Percentiles rank a stretch among this genome's conserved stretches.
Conservation (phyloP, 2,888 invertebrate species). For the Lomographa bimaculata region DNA sequence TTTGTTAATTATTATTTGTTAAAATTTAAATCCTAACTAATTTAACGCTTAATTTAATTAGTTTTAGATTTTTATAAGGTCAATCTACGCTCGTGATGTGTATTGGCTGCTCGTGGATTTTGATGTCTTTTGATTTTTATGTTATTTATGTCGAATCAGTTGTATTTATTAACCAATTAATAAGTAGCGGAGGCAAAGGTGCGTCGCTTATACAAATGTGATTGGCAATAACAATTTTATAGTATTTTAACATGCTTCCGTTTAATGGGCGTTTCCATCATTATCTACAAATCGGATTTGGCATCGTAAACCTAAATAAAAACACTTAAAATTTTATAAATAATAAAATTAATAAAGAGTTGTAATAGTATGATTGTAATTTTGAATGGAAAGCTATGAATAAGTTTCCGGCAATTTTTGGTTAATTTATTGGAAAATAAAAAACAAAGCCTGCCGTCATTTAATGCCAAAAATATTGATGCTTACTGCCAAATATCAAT, state of each 20-base stretch:
- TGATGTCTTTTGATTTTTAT: too few relatives aligned
- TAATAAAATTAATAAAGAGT: slow-evolving; percentile 18
- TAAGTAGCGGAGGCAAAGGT: slow-evolving; percentile 11
- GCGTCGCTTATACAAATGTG: slow-evolving; percentile 24
- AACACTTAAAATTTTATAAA: slow-evolving; percentile 15
- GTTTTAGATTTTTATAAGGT: too few relatives aligned
- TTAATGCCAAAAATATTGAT: background rate
- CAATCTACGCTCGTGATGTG: too few relatives aligned
- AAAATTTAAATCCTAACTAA: too few relatives aligned
- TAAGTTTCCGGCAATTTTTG: background rate
- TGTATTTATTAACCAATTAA: slow-evolving; percentile 15
- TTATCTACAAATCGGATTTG: slow-evolving; percentile 25
- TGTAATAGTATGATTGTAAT: slow-evolving; percentile 8
- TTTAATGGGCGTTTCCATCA: slow-evolving; percentile 25
- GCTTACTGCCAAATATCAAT: background rate
- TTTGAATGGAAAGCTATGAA: background rate
- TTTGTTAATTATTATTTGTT: too few relatives aligned
- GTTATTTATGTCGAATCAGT: slow-evolving; percentile 3
- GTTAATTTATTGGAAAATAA: slow-evolving; percentile 1
- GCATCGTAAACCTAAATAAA: slow-evolving; percentile 22
- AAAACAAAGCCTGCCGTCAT: background rate
- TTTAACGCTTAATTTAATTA: too few relatives aligned
- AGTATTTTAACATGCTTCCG: slow-evolving; percentile 25
- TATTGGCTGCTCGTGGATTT: too few relatives aligned
- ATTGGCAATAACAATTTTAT: slow-evolving; percentile 27